Evolutionary conservation across 2,113 vertebrate species (phyloP).

Genomic region (Excalfactoria chinensis): DNA sequence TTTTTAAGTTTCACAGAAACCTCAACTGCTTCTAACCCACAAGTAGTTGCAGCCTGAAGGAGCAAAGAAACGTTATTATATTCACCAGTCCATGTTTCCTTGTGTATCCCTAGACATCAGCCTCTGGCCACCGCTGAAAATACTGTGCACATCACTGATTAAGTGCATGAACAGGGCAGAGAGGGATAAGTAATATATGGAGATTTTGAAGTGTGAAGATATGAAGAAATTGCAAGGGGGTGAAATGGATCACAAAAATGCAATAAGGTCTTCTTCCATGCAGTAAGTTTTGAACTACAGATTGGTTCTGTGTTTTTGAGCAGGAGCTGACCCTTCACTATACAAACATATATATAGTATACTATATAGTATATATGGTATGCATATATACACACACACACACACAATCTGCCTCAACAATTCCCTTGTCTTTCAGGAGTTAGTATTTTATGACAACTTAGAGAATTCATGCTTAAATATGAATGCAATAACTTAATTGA

Average conservation of each 20-base stretch:
- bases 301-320: neutral
- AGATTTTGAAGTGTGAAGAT: neutral
- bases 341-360: no score
- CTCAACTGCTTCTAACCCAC: neutral
- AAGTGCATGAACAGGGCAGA: neutral
- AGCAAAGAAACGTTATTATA: neutral
- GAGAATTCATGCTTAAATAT: neutral
- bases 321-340: neutral
- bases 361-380: no score
- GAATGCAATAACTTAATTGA: neutral
- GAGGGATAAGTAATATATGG: neutral
- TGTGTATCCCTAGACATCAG: neutral
- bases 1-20: neutral
- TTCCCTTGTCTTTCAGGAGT: no score
- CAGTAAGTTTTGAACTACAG: neutral
- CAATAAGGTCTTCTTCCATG: neutral
- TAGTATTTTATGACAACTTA: neutral
- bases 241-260: neutral
- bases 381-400: no score
- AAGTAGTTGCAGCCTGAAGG: neutral
- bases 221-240: neutral
- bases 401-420: neutral
- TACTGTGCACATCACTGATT: neutral
- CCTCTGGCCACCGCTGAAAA: neutral
- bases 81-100: neutral